Evolutionary conservation across 2,888 invertebrate species (phyloP).

Genomic region (Ectropis crepuscularia): DNA sequence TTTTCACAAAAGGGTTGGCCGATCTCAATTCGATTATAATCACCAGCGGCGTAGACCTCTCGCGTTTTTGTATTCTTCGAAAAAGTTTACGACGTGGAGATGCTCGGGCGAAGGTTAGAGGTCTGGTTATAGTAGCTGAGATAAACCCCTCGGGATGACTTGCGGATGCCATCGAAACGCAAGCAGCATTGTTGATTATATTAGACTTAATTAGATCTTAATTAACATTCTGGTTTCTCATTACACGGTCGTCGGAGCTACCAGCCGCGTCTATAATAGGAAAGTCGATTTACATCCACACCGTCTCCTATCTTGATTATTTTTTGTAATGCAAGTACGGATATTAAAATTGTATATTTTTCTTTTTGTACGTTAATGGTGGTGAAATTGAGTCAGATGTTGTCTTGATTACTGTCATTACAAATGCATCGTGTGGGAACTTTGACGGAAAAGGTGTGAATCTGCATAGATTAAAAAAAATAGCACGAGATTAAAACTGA

Average conservation of each 20-base stretch:
- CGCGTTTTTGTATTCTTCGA: slow-evolving; percentile 39
- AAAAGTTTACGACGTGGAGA: slow-evolving; percentile 29
- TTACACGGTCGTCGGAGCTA: slow-evolving; percentile 82
- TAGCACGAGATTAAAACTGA: not conserved
- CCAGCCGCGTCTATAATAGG: slow-evolving; percentile 72
- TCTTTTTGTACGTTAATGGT: slow-evolving; percentile 57
- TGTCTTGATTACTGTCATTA: slow-evolving; percentile 38
- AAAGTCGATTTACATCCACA: slow-evolving; percentile 75
- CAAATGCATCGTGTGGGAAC: slow-evolving; percentile 25
- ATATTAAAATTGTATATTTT: slow-evolving; percentile 56
- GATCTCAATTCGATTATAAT: slow-evolving; percentile 81
- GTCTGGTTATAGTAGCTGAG: slow-evolving; percentile 58
- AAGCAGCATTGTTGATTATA: slow-evolving; percentile 84
- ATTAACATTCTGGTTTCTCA: slow-evolving; percentile 84
- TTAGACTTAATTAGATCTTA: slow-evolving; percentile 84
- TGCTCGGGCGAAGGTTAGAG: slow-evolving; percentile 60
- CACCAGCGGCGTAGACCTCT: slow-evolving; percentile 59
- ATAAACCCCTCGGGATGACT: slow-evolving; percentile 75
- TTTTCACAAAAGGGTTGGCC: slow-evolving; percentile 83
- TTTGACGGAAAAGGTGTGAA: slow-evolving; percentile 4
- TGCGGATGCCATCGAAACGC: slow-evolving; percentile 80
- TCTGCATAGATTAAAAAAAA: not conserved
- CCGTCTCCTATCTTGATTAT: slow-evolving; percentile 66
- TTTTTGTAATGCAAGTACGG: slow-evolving; percentile 60
- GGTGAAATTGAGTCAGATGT: slow-evolving; percentile 71